Base-by-base conservation (phyloP, 2,888 invertebrate species). In the Chromoteleia sp. region DNA sequence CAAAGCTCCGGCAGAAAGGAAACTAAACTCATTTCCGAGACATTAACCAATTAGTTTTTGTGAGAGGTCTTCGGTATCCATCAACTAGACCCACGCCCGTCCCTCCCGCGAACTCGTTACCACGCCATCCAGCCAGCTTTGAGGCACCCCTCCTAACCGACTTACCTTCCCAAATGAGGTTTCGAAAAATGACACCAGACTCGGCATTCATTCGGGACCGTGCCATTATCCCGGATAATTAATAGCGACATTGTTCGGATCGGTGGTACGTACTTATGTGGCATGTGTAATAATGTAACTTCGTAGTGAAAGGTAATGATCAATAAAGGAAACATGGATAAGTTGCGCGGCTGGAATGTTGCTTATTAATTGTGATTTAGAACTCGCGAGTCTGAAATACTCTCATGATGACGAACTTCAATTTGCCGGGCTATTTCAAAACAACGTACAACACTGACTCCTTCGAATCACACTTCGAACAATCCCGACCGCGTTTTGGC, bases 41-140 rank as follows among this genome's bases (percentile, higher is more conserved):
- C 90, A 91, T 91, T 91, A 91, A 90, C 89, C 91, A 91, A 91
- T 91, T 91, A 90, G 89, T 90, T 91, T 90, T 91, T 91, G 89
- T 87, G 87, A 89, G 90, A 90, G 88, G 88, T 88, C 89, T 89
- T 90, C 89, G 88, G 90, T 90, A 89, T 88, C 89, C 88, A 89
- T 89, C 87, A 84, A 86, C 86, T 85, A 65, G 80, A 86, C 76
- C 77, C 61, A 54, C 43, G 54, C 68, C 79, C 59, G 39, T 36
- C 61, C 48, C 52, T 50, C 56, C 50, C 29, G 63, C 52, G 50
- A 41, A 68, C 80, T 70, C 70, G 68, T 43, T 67, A 80, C 67
- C 56, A 71, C 54, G 56, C 80, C 67, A 83, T 81, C 79, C 83
- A 84, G 25, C n/a, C n/a, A 6, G 75, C 75, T 71, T 54, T 59